Evolutionary conservation across 2,113 vertebrate genomes (phyloP).

Genomic region (Boulengeromyrus knoepffleri): DNA sequence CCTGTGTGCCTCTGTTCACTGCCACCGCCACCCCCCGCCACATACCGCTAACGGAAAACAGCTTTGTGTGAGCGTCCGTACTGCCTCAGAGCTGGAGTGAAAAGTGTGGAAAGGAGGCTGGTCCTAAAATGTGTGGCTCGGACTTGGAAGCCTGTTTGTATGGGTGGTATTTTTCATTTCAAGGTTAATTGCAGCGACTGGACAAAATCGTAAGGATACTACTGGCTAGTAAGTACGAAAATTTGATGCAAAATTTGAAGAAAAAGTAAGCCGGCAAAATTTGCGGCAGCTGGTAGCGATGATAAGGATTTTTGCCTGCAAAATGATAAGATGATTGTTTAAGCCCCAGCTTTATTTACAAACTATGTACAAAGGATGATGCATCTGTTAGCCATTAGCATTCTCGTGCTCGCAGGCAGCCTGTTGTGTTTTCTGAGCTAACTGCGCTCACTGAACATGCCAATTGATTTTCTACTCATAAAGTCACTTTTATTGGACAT

Average conservation of each 20-base stretch:
- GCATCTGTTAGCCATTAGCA: neutral
- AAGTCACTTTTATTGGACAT: constrained; percentile 51
- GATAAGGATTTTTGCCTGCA: neutral
- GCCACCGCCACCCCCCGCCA: neutral
- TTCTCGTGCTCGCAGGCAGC: neutral
- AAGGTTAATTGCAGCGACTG: neutral
- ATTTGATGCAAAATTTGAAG: neutral
- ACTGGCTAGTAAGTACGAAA: neutral
- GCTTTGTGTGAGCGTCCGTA: too few species aligned
- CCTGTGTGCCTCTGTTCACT: neutral
- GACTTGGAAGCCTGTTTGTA: too few species aligned
- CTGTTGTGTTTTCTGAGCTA: constrained; percentile 21
- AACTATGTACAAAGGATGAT: neutral
- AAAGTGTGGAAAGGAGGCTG: neutral
- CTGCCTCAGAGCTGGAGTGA: neutral
- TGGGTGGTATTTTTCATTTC: neutral
- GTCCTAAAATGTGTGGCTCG: neutral
- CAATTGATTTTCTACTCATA: constrained; percentile 50
- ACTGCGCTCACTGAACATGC: constrained; percentile 15
- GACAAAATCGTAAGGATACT: neutral
- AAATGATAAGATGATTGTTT: neutral
- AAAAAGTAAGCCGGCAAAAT: neutral
- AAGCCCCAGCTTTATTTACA: neutral
- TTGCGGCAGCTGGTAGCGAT: neutral
- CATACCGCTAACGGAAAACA: neutral